Evolutionary conservation across 1,140 invertebrate species (phyloP), one percentile per base, ranked within the genome.

Genomic region (Calycopis cecrops): DNA sequence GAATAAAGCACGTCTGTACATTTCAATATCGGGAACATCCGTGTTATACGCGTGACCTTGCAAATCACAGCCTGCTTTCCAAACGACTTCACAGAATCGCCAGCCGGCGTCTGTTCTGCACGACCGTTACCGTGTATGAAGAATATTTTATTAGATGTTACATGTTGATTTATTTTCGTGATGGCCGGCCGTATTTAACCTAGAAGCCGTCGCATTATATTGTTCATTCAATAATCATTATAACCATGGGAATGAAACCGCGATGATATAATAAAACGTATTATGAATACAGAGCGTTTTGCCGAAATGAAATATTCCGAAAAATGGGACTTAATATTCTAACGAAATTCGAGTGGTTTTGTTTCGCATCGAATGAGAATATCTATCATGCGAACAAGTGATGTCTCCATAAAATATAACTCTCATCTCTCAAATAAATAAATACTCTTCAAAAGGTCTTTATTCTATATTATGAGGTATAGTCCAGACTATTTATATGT

Each of bases 11-110:
- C 79, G 81, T 81, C 78, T 85, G 73, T 86, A 86, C 83, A 86
- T 86, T 86, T 83, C 81, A 86, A 86, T 86, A 86, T 86, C 81
- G 79, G 79, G 81, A 85, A 86, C 83, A 86, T 86, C 83, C 83
- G 83, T 85, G 81, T 86, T 85, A 86, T 85, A 79, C 79, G 81
- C 78, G 81, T 85, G 83, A 86, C 83, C 83, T 86, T 86, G 83
- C 83, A 86, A 85, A 85, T 85, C 81, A 86, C 81, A 85, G 79
- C 81, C 81, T 86, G 81, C 81, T 86, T 86, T 86, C 81, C 79
- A 86, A 86, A 86, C 79, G 79, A 78, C 81, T 86, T 86, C 83
- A 73, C 67, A 76, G 83, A 86, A 86, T 72, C 78, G 78, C 61
- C 66, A 67, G 71, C 73, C 72, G 76, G 76, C 80, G 79, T 81